Conservation (phyloP, 2,113 vertebrate species). For the Jaculus jaculus region DNA sequence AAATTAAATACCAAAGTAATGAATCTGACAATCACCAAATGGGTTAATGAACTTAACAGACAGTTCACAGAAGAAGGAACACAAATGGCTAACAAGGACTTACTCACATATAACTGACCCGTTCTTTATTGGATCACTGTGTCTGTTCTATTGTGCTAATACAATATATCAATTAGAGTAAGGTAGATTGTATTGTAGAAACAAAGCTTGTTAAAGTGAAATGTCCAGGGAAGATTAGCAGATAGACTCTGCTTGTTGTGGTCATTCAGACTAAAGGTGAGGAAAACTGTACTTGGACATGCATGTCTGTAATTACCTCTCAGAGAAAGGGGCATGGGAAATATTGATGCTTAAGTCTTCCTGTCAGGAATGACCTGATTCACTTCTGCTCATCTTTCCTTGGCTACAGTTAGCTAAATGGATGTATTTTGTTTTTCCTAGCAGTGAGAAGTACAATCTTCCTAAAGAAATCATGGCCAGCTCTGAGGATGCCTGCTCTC, state of each 20-base stretch:
- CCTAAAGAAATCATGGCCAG: neutral
- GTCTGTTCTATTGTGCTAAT: neutral
- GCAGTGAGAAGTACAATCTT: neutral
- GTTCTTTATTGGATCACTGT: neutral
- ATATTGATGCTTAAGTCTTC: neutral
- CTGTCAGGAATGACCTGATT: neutral
- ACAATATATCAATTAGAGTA: neutral
- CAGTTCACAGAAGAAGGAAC: no score
- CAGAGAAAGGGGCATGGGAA: neutral
- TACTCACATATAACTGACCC: neutral
- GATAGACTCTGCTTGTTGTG: neutral
- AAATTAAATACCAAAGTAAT: no score
- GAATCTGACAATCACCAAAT: no score
- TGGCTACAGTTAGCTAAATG: neutral
- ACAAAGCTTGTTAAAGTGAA: neutral
- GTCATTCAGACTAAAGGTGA: neutral
- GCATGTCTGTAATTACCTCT: neutral
- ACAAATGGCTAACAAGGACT: neutral
- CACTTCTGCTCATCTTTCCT: neutral
- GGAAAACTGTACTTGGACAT: neutral
- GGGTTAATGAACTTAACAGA: no score
- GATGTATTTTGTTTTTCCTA: neutral
- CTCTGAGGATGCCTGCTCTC: neutral
- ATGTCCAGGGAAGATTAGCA: neutral
- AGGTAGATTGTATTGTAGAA: neutral